Evolutionary conservation across 2,113 vertebrate species (phyloP).

Genomic region (Hydrochoerus hydrochaeris): DNA sequence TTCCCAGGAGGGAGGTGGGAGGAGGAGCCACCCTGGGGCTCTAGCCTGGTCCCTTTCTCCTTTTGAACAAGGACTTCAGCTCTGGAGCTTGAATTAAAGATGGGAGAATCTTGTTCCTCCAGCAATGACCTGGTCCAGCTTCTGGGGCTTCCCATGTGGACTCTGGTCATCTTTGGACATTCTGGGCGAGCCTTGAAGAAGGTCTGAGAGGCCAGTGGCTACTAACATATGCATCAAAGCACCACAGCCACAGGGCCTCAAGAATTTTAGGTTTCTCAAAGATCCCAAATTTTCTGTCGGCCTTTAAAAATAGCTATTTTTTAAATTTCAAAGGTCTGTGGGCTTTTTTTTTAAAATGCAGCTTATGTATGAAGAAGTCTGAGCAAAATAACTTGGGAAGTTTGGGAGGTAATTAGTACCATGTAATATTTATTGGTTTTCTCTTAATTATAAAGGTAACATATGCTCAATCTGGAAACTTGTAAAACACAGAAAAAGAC

Average conservation of each 20-base stretch:
- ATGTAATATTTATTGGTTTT: slow-evolving; percentile 59
- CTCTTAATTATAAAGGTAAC: slow-evolving; percentile 68
- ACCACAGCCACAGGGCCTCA: rapidly evolving
- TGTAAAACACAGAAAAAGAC: slow-evolving; percentile 40
- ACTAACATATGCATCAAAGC: neutral
- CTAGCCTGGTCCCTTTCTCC: neutral
- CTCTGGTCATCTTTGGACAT: neutral
- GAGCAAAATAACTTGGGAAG: slow-evolving; percentile 48
- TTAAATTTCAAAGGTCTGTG: neutral
- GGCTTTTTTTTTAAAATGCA: neutral
- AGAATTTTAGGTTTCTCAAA: neutral
- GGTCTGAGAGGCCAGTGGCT: neutral
- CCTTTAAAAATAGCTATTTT: neutral
- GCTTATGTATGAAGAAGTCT: slow-evolving; percentile 30
- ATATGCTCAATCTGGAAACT: slow-evolving; percentile 48
- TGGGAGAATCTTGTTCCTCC: neutral
- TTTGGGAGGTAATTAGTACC: slow-evolving; percentile 61
- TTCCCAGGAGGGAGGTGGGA: neutral
- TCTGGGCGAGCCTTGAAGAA: neutral
- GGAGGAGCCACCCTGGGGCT: neutral
- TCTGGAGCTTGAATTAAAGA: neutral
- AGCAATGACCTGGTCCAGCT: neutral
- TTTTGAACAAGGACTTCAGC: neutral
- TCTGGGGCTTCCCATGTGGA: neutral
- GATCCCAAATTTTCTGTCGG: neutral